Conservation (phyloP, 1,140 invertebrate genomes). For the Bombus fervidus region DNA sequence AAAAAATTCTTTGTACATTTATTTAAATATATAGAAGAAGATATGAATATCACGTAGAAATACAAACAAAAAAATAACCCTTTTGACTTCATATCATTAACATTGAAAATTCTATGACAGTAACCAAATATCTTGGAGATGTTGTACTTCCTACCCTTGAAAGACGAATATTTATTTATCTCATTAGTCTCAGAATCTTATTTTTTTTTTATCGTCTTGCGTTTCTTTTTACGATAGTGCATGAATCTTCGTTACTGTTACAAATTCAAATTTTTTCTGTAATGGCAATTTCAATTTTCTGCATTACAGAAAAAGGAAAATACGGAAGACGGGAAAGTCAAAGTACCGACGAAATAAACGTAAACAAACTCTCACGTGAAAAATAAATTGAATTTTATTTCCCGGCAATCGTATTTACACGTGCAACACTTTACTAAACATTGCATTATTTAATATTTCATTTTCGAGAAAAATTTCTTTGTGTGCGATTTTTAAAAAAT, state of each 20-base stretch:
- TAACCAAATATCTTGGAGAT: no score
- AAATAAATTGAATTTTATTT: not conserved
- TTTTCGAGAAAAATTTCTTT: not conserved
- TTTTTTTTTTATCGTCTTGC: no score
- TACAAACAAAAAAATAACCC: no score
- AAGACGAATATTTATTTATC: no score
- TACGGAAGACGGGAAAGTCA: not conserved
- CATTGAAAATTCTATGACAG: no score
- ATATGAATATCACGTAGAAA: no score
- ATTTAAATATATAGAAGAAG: not conserved
- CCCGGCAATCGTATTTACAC: not conserved
- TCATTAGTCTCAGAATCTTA: no score
- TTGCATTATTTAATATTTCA: not conserved
- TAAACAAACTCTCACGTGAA: not conserved
- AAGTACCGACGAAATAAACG: not conserved
- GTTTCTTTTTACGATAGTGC: not conserved
- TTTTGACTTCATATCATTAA: no score
- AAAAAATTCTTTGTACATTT: not conserved
- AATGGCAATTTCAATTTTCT: not conserved
- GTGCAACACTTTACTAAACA: not conserved
- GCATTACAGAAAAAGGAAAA: not conserved
- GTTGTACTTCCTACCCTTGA: no score
- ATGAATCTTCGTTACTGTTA: no score
- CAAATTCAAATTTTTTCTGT: not conserved
- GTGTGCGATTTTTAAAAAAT: no score